Evolutionary conservation across 2,888 invertebrate genomes (phyloP), one percentile per base, ranked within the genome.

Genomic region (Invenusta paracnida): DNA sequence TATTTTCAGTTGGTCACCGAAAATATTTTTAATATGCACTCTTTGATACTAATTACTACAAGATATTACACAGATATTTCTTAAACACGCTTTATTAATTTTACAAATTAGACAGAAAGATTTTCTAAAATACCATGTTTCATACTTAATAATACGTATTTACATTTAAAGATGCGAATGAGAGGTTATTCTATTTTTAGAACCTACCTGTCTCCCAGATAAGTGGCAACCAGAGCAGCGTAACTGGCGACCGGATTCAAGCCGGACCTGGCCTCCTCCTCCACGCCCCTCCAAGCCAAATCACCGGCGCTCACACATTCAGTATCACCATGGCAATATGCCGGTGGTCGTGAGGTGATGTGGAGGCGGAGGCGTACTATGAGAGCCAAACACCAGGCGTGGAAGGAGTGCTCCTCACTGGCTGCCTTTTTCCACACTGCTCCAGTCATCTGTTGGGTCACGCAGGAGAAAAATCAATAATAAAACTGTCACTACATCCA

Each of bases 371-470:
- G 73, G 1, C 84, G 67, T 25, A 84, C 67, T 2, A 66, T 81
- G 1, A 84, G 67, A 25, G 67, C n/a, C 1, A 84, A 67, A 67
- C 84, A 84, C 84, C 84, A 84, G 73, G 84, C 67, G 73, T 84
- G 84, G 30, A 84, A 84, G 27, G 84, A 84, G 23, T 84, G 84
- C 17, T 84, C 84, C 2, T 84, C 67, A 25, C 29, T 84, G 27
- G 28, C 5, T 13, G 73, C 2, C 2, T 23, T 73, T 23, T 23
- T 73, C 73, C 73, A 73, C 2, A 73, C 73, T 23, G 73, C 25
- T 25, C 11, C 5, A 2, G 73, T 25, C 73, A 73, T 73, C 73
- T 73, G 27, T 5, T 5, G 48, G 17, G 48, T 5, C 5, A 48
- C 5, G 48, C 5, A 17, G 48, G 17, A 17, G 17, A 17, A 48